Base-by-base conservation (phyloP, 2,113 vertebrate species). In the Callocephalon fimbriatum region DNA sequence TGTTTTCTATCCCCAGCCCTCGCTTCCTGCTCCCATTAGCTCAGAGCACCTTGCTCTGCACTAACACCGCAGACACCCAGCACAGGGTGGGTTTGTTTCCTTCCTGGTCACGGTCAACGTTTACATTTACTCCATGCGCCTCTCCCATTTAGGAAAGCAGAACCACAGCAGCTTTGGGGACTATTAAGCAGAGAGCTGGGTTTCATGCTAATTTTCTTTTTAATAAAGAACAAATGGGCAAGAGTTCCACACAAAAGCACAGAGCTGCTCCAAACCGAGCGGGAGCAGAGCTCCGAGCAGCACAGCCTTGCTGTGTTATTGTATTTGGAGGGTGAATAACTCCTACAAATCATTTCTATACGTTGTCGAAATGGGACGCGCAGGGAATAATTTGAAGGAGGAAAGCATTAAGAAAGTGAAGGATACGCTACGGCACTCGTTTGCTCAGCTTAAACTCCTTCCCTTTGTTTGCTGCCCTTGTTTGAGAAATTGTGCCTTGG, bases 151-250 rank as follows among this genome's bases (percentile, higher is more conserved):
- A 66, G 82, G 87, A 38, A 44, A 31, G 71, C 26, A 37, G 88
- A 88, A 88, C 86, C 74, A 25, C 72, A 90, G 82, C 90, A 58
- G 81, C 32, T 40, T 26, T n/a, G 65, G 85, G 80, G 68, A 45
- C 72, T 71, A 63, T 92, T 66, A 90, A 74, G 82, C 1, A 1
- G 62, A 16, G 88, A 90, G 90, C 56, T 68, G 82, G 56, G 84
- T 83, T 86, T 94, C 92, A 81, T 86, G 94, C 79, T 97, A 93
- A 91, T 97, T 97, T 92, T 92, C 86, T 74, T 96, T 94, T 94
- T 94, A 95, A 95, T 96, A 96, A 96, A 93, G 95, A 96, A 88
- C 92, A 92, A 95, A 95, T 90, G 79, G 72, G 82, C 37, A 50
- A 32, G 68, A 90, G 72, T 76, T 65, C n/a, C 51, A 5, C 90